Evolutionary conservation across 2,888 invertebrate genomes (phyloP).

Genomic region (Serrognathus titanus): DNA sequence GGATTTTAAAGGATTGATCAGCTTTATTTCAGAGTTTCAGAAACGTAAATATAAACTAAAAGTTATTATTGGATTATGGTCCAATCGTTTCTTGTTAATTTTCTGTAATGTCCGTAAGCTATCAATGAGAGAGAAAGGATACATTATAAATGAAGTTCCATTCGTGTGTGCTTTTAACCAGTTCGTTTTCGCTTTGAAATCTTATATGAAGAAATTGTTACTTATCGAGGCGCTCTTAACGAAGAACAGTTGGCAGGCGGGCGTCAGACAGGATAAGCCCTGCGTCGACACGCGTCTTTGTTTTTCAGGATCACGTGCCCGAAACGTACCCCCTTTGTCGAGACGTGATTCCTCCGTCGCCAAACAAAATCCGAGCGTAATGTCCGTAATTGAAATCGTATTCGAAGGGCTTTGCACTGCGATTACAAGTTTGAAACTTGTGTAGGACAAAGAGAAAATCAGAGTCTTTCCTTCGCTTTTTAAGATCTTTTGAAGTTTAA

Average conservation of each 20-base stretch:
- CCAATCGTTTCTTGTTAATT: too few relatives aligned
- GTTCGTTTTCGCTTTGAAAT: too few relatives aligned
- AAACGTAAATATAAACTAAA: too few relatives aligned
- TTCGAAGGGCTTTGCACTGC: constrained; percentile 3
- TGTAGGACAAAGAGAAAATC: background rate
- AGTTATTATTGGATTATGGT: too few relatives aligned
- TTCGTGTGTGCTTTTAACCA: too few relatives aligned
- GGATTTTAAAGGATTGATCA: too few relatives aligned
- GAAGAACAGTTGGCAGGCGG: background rate
- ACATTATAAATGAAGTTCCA: too few relatives aligned
- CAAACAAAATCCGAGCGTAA: constrained; percentile 4
- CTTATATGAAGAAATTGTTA: too few relatives aligned
- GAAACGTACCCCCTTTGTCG: background rate
- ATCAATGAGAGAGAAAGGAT: too few relatives aligned
- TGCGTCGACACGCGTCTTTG: constrained; percentile 3
- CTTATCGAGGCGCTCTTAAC: background rate
- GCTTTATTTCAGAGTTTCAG: too few relatives aligned
- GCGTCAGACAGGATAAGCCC: background rate
- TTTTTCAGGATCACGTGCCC: constrained; percentile 6
- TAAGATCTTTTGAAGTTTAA: background rate
- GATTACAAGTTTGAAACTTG: constrained; percentile 1
- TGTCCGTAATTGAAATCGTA: constrained; percentile 7
- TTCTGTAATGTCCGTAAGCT: too few relatives aligned
- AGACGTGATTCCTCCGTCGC: constrained; percentile 6
- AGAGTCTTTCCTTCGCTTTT: background rate